Evolutionary conservation across 2,888 invertebrate species (phyloP).

Genomic region (Macrosoma leucophasiata): DNA sequence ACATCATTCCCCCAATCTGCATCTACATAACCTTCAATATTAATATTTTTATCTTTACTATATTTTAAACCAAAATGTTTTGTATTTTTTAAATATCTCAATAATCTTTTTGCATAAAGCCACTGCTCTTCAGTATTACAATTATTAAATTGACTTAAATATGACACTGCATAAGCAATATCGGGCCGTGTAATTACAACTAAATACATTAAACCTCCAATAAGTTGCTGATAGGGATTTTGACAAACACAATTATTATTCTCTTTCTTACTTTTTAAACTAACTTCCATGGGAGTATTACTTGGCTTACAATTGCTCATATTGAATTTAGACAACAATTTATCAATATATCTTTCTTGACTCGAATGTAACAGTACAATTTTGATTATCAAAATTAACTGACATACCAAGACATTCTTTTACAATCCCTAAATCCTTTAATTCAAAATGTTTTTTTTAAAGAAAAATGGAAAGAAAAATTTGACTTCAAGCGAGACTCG

Average conservation of each 20-base stretch:
- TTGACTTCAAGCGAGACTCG: too few species aligned
- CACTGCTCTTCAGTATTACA: conserved; percentile 10
- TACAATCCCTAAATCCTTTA: too few species aligned
- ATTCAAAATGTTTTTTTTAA: too few species aligned
- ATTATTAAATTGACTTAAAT: conserved; percentile 10
- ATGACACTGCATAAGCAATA: conserved; percentile 5
- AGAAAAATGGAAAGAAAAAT: too few species aligned
- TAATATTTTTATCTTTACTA: conserved; percentile 2
- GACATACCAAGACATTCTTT: conserved; percentile 9
- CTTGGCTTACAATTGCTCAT: conserved; percentile 5
- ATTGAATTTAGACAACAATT: conserved; percentile 7
- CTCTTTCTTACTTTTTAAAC: conserved; percentile 5
- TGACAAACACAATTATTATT: conserved; percentile 4
- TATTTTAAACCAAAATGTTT: conserved; percentile 4
- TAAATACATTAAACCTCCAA: conserved; percentile 8
- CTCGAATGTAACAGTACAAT: conserved; percentile 1
- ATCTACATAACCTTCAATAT: conserved; percentile 11
- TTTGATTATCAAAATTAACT: conserved; percentile 7
- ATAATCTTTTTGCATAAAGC: conserved; percentile 10
- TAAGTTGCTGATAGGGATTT: conserved; percentile 7
- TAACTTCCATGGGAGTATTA: conserved; percentile 7
- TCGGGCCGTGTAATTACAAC: conserved; percentile 7
- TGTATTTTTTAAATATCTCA: conserved; percentile 12
- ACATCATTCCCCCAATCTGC: conserved; percentile 12
- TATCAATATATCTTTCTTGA: too few species aligned